Conservation (phyloP, 2,797 vertebrate species). For the Macrochelys suwanniensis region DNA sequence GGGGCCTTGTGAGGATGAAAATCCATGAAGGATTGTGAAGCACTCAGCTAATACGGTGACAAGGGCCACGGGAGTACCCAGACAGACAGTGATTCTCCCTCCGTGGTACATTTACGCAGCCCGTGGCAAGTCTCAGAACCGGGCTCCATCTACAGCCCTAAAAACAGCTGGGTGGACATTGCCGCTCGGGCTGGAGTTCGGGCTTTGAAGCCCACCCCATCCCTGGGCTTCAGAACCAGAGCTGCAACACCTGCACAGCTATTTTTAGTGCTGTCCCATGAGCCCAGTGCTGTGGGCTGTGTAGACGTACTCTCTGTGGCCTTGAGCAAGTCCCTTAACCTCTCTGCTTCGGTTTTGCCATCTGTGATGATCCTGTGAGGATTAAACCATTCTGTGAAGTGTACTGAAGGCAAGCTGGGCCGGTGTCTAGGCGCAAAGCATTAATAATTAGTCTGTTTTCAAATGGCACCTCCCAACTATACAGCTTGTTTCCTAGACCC, state of each 20-base stretch:
- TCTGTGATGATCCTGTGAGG: background rate
- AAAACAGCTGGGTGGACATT: background rate
- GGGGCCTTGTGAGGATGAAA: background rate
- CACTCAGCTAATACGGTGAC: accelerated
- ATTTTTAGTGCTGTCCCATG: background rate
- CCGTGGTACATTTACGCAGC: background rate
- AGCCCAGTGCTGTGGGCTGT: background rate
- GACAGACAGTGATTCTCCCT: background rate
- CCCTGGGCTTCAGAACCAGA: background rate
- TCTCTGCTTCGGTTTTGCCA: background rate
- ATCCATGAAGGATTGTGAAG: background rate
- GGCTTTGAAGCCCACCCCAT: background rate
- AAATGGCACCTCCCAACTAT: background rate
- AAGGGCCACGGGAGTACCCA: background rate
- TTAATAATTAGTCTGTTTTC: background rate
- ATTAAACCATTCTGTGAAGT: background rate
- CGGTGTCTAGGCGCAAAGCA: background rate
- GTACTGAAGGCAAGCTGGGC: background rate
- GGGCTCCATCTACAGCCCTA: background rate
- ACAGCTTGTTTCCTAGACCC: background rate
- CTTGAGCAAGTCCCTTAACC: background rate
- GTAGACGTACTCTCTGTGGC: background rate
- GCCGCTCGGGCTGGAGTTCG: background rate
- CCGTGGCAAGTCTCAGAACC: background rate
- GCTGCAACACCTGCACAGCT: background rate